Evolutionary conservation across 1,140 invertebrate species (phyloP), one percentile per base, ranked within the genome.

Genomic region (Zaprionus tsacasi): DNA sequence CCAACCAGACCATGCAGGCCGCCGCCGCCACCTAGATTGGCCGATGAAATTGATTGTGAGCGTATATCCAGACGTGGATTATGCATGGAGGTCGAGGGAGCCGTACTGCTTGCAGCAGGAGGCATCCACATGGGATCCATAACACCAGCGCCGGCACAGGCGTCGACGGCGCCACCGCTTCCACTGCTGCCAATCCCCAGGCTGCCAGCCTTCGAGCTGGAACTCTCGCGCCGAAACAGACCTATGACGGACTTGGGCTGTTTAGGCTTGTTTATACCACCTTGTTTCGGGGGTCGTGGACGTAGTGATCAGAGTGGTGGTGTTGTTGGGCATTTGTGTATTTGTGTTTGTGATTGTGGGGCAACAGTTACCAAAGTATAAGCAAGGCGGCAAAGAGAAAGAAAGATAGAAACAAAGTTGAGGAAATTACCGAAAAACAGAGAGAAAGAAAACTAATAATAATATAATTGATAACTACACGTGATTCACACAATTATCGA

Each of bases 241-340:
- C 95, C 95, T 94, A 95, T 95, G 93, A 95, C 95, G 93, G 95
- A 95, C 93, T 95, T 95, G 72, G 94, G 93, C 93, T 94, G 94
- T 94, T 94, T 95, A 94, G 94, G 94, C 93, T 95, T 95, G 92
- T 95, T 95, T 93, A 95, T 94, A 91, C 95, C 95, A 93, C 95
- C 95, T 95, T 92, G 27, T 70, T 33, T 72, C 56, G 70, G 45
- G 40, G 40, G 40, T n/a, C 40, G 38, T 40, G 27, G 69, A 43
- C 21, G 11, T 64, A 30, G 65, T 63, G 25, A 70, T 75, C 27
- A 55, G 52, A 55, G 25, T 55, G 50, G 61, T 21, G 50, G 30
- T 55, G 59, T 68, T 76, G 56, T 55, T 33, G 61, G 50, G 45
- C 15, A 30, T 56, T 40, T 58, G 52, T 35, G 48, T 60, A 40